Evolutionary conservation across 1,140 invertebrate species (phyloP).

Genomic region (Phortica variegata): DNA sequence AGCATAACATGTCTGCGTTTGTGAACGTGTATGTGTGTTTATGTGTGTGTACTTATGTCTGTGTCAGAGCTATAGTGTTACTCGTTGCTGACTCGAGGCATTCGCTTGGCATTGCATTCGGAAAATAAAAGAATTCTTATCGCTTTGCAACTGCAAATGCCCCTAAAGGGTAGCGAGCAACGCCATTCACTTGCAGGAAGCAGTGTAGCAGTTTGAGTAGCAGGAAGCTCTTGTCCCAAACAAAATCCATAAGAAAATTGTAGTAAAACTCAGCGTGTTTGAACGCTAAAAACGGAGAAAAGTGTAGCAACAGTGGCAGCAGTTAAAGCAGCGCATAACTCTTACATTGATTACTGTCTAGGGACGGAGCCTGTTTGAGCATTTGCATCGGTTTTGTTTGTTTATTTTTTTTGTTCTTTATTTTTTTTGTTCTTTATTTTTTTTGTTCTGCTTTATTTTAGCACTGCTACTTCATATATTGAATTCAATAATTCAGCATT

Average conservation of each 20-base stretch:
- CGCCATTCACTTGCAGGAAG: too few species aligned
- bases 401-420: not conserved
- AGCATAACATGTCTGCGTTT: too few species aligned
- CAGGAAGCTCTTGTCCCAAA: too few species aligned
- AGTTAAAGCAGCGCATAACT: constrained; percentile 42
- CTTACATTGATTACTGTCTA: constrained; percentile 50
- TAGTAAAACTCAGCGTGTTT: too few species aligned
- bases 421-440: not conserved
- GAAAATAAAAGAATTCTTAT: constrained; percentile 52
- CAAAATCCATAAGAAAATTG: too few species aligned
- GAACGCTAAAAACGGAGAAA: too few species aligned
- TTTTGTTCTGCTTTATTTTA: constrained; percentile 6
- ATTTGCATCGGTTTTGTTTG: constrained; percentile 7
- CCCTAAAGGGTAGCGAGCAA: constrained; percentile 25
- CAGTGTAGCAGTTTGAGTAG: too few species aligned
- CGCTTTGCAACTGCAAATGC: constrained; percentile 48
- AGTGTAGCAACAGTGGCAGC: too few species aligned
- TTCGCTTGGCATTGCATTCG: constrained; percentile 49
- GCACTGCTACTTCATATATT: constrained; percentile 29
- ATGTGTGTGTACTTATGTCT: not conserved
- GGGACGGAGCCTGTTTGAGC: constrained; percentile 20
- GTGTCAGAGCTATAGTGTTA: constrained; percentile 29
- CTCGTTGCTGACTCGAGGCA: constrained; percentile 37
- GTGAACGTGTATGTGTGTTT: not conserved
- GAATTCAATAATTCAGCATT: constrained; percentile 53